phyloP scores from a whole-genome alignment of 2,113 vertebrate genomes.

The Peromyscus maniculatus region DNA sequence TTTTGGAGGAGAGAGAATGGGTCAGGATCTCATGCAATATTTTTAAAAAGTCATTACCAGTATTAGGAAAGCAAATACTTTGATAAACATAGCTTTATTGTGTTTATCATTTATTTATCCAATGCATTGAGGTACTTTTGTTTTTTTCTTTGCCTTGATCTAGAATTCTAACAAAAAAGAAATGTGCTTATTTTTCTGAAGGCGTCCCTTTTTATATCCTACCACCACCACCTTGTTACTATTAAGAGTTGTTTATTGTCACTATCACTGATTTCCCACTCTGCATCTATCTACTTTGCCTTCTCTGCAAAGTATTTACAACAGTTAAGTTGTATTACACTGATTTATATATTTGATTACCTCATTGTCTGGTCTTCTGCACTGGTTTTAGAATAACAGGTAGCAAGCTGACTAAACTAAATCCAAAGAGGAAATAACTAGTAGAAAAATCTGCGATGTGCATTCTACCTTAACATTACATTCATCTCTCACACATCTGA shows the following conservation, averaged over 20 bases:
- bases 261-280: slow-evolving; percentile 76
- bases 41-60: slow-evolving; percentile 73
- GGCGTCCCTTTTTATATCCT: neutral
- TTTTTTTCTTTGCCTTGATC: slow-evolving; percentile 72
- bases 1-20: neutral
- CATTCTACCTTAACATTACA: slow-evolving; percentile 46
- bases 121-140: slow-evolving; percentile 67
- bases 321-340: slow-evolving; percentile 78
- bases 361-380: slow-evolving; percentile 69
- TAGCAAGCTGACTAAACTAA: slow-evolving; percentile 37
- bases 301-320: slow-evolving; percentile 75
- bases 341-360: slow-evolving; percentile 74
- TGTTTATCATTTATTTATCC: too few relatives aligned
- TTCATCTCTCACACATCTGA: slow-evolving; percentile 76
- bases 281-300: slow-evolving; percentile 76
- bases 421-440: slow-evolving; percentile 67
- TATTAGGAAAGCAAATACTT: slow-evolving; percentile 45
- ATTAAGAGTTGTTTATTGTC: slow-evolving; percentile 58
- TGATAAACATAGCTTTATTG: slow-evolving; percentile 61
- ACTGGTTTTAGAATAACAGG: slow-evolving; percentile 66
- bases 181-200: slow-evolving; percentile 59
- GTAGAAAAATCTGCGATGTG: slow-evolving; percentile 70
- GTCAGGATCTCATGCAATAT: slow-evolving; percentile 71
- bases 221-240: slow-evolving; percentile 54
- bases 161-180: slow-evolving; percentile 78